These are phyloP conservation scores for Macrophya alboannulata DNA, from an alignment of 2,888 invertebrate species.

Conservation along the genomic window DNA sequence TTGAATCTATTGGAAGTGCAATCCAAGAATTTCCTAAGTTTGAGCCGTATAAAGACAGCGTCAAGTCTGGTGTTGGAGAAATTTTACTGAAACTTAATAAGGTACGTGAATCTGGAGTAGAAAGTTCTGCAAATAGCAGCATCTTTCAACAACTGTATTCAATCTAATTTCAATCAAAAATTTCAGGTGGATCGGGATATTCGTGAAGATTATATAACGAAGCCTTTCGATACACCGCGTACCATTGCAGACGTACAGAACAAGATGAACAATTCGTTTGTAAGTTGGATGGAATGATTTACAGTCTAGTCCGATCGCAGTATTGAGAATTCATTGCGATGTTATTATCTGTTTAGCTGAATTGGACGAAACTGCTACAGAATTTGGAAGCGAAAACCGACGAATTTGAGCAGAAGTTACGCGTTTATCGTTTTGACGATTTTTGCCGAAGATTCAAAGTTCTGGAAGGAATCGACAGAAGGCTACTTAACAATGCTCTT, in stretches of 20 bases:
- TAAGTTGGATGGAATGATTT: constrained; percentile 42
- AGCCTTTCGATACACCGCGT: background rate
- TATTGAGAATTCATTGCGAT: background rate
- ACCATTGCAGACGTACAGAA: background rate
- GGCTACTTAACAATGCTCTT: constrained; percentile 67
- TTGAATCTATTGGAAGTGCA: background rate
- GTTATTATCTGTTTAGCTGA: background rate
- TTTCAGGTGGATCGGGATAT: background rate
- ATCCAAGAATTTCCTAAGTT: background rate
- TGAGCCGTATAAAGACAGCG: background rate
- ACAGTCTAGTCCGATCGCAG: background rate
- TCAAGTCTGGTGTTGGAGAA: background rate
- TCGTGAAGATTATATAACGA: background rate
- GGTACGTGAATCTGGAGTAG: background rate
- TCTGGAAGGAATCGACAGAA: constrained; percentile 61
- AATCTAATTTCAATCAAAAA: background rate
- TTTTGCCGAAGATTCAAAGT: constrained; percentile 60
- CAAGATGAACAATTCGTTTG: constrained; percentile 48
- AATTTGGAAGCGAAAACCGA: background rate
- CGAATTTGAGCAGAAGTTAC: constrained; percentile 54
- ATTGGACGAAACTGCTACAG: background rate
- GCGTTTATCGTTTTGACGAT: constrained; percentile 66
- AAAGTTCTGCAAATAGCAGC: background rate
- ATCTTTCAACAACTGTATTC: background rate
- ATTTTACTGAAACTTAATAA: background rate